Evolutionary conservation across 2,797 vertebrate species (phyloP), one percentile per base, ranked within the genome.

Genomic region (Staurois parvus): DNA sequence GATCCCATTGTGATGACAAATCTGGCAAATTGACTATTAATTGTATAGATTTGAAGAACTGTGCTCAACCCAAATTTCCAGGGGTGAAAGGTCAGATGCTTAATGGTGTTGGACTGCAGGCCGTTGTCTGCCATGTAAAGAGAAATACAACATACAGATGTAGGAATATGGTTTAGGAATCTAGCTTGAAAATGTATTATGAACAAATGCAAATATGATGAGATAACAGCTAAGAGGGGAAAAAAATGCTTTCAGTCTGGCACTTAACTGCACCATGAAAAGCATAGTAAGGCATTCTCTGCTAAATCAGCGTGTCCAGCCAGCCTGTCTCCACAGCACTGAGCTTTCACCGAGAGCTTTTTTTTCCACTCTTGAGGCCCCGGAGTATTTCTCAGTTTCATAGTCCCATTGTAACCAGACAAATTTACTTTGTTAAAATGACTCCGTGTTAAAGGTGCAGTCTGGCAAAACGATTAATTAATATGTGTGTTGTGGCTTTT

Each of bases 381-480:
- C 78, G 81, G 73, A 28, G 42, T 13, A 72, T 72, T 77, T 85
- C 48, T 73, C 70, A 19, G 77, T 68, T 79, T 85, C 84, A 80
- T 24, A 10, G 62, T 21, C 19, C 1, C 15, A n/a, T n/a, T 62
- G 29, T 30, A 80, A 69, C 32, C 24, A 40, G 19, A 30, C 24
- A 72, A 75, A 75, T 68, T 17, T 19, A 48, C 64, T 79, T 72
- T 59, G 28, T n/a, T 15, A 70, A 78, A 64, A 70, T n/a, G n/a
- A 40, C 11, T 42, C 64, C 30, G 29, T 45, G 30, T 81, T 81
- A 37, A 73, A 40, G 52, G 48, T 12, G 52, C 48, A 52, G 48
- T 52, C 48, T 4, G 15, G 5, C 48, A 15, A 15, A 52, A 52
- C 48, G 19, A 52, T 52, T 52, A 52, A 52, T 52, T 19, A 5